Evolutionary conservation across 2,888 invertebrate species (phyloP).

Genomic region (Chymomyza fuscimana): DNA sequence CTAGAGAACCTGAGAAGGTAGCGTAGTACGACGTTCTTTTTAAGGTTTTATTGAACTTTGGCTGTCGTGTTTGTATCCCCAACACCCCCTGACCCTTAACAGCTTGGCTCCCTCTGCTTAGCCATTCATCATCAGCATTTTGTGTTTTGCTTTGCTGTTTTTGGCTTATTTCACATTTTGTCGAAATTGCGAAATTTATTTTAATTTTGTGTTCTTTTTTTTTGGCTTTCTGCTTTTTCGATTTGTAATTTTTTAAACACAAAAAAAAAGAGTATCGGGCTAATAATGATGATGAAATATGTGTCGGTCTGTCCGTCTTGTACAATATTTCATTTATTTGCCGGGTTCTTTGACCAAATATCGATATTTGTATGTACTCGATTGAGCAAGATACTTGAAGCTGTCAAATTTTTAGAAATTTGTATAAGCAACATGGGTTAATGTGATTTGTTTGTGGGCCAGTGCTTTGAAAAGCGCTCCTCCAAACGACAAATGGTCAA

Average conservation of each 20-base stretch:
- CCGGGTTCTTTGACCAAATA: constrained; percentile 1
- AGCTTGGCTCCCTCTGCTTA: constrained; percentile 1
- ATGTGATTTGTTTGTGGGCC: no score
- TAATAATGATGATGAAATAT: constrained; percentile 65
- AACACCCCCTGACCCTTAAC: not conserved
- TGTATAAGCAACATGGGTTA: not conserved
- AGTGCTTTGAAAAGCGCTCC: not conserved
- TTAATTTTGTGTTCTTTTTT: constrained; percentile 53
- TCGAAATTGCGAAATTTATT: constrained; percentile 68
- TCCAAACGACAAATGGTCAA: no score
- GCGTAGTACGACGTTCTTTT: constrained; percentile 37
- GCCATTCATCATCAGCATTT: constrained; percentile 1
- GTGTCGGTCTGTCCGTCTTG: constrained; percentile 38
- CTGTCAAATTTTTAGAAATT: not conserved
- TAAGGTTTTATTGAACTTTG: constrained; percentile 71
- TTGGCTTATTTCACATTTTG: constrained; percentile 17
- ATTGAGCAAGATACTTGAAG: not conserved
- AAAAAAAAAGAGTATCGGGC: constrained; percentile 59
- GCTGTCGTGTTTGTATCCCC: constrained; percentile 17
- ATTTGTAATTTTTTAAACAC: constrained; percentile 28
- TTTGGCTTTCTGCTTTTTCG: constrained; percentile 15
- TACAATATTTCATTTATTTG: not conserved
- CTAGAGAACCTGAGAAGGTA: not conserved
- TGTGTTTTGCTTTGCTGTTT: constrained; percentile 7
- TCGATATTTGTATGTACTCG: not conserved